These are phyloP conservation scores for Drosophila bocqueti DNA, from an alignment of 1,140 invertebrate genomes.

Conservation along the genomic window DNA sequence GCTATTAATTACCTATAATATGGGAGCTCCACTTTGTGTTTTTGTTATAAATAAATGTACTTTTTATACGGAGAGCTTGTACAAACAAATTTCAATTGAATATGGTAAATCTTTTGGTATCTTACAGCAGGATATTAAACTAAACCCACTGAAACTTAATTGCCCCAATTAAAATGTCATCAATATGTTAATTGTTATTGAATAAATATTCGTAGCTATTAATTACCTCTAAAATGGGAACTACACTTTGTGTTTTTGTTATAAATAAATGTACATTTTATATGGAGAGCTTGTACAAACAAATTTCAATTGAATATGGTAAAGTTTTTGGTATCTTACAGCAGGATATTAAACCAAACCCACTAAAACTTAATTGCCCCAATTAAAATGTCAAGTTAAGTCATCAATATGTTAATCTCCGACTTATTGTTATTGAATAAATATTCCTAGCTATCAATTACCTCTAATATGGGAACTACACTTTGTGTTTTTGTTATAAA, in stretches of 20 bases:
- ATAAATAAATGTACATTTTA: constrained; percentile 22
- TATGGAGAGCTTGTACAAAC: constrained; percentile 12
- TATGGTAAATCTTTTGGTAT: not conserved
- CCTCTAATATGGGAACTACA: constrained; percentile 35
- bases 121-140: no score
- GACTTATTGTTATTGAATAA: constrained; percentile 1
- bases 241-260: constrained; percentile 13
- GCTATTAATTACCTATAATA: constrained; percentile 30
- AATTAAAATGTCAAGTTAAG: constrained; percentile 20
- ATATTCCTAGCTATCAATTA: constrained; percentile 27
- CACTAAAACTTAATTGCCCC: constrained; percentile 17
- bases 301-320: not conserved
- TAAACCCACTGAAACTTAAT: constrained; percentile 5
- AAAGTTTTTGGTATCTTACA: no score
- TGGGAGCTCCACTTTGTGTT: constrained; percentile 23
- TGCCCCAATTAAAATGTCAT: constrained; percentile 28
- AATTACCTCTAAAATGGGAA: constrained; percentile 41
- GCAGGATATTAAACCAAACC: not conserved
- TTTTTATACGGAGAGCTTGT: constrained; percentile 18
- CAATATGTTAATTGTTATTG: constrained; percentile 18
- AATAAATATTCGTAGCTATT: constrained; percentile 5
- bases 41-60: constrained; percentile 19
- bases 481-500: constrained; percentile 16
- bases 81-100: constrained; percentile 20
- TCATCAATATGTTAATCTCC: constrained; percentile 26